phyloP scores from a whole-genome alignment of 2,113 vertebrate genomes.

The Sitta europaea region DNA sequence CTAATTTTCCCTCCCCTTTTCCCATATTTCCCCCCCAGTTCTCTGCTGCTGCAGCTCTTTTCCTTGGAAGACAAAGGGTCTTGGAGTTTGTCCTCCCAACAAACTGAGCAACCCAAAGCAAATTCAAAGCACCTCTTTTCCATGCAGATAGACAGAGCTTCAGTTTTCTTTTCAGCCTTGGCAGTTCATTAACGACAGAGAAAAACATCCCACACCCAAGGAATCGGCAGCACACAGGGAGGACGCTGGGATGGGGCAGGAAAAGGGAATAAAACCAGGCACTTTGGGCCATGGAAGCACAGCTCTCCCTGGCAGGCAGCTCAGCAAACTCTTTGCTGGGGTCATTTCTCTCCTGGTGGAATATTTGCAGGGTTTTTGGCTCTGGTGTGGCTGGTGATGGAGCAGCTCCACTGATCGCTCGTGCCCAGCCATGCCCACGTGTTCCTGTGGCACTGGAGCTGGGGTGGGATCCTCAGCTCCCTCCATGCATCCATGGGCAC shows the following conservation, averaged over 20 bases:
- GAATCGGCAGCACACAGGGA: neutral
- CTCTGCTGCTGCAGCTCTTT: neutral
- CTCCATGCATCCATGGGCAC: neutral
- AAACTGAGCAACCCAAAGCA: neutral
- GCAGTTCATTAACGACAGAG: conserved; percentile 7
- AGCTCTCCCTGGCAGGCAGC: neutral
- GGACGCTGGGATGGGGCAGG: neutral
- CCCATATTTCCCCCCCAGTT: neutral
- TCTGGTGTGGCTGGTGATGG: neutral
- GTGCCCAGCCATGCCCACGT: neutral
- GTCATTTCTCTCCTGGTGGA: neutral
- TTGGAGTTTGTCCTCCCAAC: neutral
- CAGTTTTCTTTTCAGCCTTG: neutral
- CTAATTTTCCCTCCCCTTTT: neutral
- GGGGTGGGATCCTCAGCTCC: neutral
- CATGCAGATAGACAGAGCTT: neutral
- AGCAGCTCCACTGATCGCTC: neutral
- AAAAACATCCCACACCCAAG: neutral
- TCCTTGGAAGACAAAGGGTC: neutral
- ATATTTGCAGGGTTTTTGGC: neutral
- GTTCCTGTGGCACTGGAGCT: neutral
- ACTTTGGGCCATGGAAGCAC: neutral
- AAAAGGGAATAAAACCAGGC: neutral
- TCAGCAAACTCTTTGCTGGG: neutral
- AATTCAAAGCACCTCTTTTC: neutral